These are phyloP conservation scores for Drosophila kuntzei DNA, from an alignment of 2,888 invertebrate species.

Conservation along the genomic window DNA sequence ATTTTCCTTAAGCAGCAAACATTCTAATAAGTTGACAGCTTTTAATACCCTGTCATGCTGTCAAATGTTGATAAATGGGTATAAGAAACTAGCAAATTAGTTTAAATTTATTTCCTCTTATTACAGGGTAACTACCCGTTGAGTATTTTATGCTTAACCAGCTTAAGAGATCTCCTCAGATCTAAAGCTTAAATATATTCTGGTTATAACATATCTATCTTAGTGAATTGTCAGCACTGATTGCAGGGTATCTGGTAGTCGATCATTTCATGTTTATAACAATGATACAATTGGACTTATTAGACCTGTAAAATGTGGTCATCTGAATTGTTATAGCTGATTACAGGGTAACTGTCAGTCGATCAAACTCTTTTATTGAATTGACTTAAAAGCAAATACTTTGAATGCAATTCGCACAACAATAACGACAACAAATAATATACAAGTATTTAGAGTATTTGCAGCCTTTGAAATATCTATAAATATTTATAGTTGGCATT, in stretches of 20 bases:
- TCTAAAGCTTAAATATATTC: too few relatives aligned
- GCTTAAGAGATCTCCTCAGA: too few relatives aligned
- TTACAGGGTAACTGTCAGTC: neutral
- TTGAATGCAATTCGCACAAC: neutral
- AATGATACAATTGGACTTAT: too few relatives aligned
- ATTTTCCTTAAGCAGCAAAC: conserved; percentile 2
- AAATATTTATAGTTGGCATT: conserved; percentile 23
- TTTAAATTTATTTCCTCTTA: too few relatives aligned
- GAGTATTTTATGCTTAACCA: neutral
- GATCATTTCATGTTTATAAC: too few relatives aligned
- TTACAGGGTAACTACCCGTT: neutral
- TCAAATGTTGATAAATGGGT: neutral
- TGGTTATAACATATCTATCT: too few relatives aligned
- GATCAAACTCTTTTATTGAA: neutral
- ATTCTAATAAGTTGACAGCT: conserved; percentile 6
- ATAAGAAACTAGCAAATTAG: neutral
- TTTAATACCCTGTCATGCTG: conserved; percentile 3
- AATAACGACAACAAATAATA: conserved; percentile 16
- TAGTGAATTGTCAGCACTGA: too few relatives aligned
- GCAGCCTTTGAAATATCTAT: conserved; percentile 12
- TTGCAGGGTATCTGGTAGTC: too few relatives aligned
- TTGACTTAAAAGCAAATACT: conserved; percentile 2
- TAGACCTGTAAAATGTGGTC: too few relatives aligned
- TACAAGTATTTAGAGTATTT: conserved; percentile 9
- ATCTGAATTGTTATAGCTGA: too few relatives aligned